A percentile compares a stretch with the other conserved stretches of the same genome.
phyloP scores from a whole-genome alignment of 2,888 invertebrate species.

The Cephus nigrinus region DNA sequence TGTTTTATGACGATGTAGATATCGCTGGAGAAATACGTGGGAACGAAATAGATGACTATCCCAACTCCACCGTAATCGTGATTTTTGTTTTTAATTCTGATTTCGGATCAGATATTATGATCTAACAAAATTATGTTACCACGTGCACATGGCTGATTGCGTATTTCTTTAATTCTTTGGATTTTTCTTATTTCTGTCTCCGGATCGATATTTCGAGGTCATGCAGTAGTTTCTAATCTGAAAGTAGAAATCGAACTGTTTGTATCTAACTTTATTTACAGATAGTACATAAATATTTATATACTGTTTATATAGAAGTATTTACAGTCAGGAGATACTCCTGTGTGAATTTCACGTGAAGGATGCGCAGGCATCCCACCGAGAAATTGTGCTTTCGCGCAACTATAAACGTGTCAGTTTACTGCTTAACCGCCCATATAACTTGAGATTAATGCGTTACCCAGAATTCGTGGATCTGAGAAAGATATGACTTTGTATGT shows the following conservation, averaged over 20 bases:
- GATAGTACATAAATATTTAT: background rate
- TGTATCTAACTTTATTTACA: background rate
- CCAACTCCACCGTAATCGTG: background rate
- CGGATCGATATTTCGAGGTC: background rate
- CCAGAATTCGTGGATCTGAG: conserved; percentile 4
- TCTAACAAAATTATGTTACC: background rate
- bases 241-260: background rate
- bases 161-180: background rate
- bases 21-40: background rate
- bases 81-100: background rate
- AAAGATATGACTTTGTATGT: conserved; percentile 18
- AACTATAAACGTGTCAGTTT: conserved; percentile 37
- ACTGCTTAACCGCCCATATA: conserved; percentile 34
- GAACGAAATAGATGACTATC: background rate
- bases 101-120: background rate
- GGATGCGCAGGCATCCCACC: conserved; percentile 27
- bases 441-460: conserved; percentile 36
- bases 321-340: background rate
- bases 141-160: background rate
- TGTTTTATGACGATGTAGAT: conserved; percentile 1
- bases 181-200: background rate
- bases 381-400: conserved; percentile 37
- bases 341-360: conserved; percentile 13
- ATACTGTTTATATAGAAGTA: background rate
- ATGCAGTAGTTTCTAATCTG: background rate